A percentile compares a stretch with the other conserved stretches of the same genome.
These are phyloP conservation scores for Clarias pachynema DNA, from an alignment of 2,797 vertebrate species.

Conservation along the genomic window DNA sequence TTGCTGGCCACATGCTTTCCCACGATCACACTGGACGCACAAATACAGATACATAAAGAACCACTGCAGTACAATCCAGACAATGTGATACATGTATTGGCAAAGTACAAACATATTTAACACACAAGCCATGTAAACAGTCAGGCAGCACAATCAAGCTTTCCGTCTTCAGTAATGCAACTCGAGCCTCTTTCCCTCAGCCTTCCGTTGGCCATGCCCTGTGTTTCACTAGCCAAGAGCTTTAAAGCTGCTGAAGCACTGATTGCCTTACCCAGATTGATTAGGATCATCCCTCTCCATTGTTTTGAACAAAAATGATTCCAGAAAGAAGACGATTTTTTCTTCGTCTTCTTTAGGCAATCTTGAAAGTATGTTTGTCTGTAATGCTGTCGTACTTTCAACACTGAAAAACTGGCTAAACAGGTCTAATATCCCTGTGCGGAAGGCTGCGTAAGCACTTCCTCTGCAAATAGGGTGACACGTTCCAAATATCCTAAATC, in stretches of 20 bases:
- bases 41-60: background rate
- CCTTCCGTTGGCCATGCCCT: background rate
- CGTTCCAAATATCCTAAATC: conserved; percentile 42
- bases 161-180: background rate
- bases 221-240: conserved; percentile 3
- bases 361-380: background rate
- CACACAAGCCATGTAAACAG: background rate
- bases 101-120: background rate
- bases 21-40: conserved; percentile 9
- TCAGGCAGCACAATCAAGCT: conserved; percentile 7
- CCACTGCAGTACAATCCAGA: background rate
- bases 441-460: conserved; percentile 38
- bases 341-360: background rate
- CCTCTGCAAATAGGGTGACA: conserved; percentile 35
- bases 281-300: conserved; percentile 28
- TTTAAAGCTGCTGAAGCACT: background rate
- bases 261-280: conserved; percentile 39
- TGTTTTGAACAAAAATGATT: conserved; percentile 1
- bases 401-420: conserved; percentile 47
- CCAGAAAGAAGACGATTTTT: background rate
- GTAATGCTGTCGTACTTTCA: conserved; percentile 17
- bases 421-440: conserved; percentile 38
- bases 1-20: conserved; percentile 36
- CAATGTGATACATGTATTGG: background rate
- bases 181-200: background rate